Evolutionary conservation across 2,113 vertebrate species (phyloP).

Genomic region (Peromyscus californicus): DNA sequence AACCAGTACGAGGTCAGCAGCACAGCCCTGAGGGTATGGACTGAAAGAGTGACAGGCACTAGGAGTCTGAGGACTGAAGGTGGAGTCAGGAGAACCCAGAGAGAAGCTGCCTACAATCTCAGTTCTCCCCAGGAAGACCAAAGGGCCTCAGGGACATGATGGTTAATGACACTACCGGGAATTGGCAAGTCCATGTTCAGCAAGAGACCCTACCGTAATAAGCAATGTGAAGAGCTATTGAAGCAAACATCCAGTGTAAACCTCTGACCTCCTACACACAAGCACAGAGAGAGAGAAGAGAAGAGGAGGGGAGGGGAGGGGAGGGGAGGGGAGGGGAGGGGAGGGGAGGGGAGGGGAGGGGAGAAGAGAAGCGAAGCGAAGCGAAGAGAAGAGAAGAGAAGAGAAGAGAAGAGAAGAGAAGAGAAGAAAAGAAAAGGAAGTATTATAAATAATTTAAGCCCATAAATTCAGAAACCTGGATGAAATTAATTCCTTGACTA

Average conservation of each 20-base stretch:
- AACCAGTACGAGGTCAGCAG: not conserved
- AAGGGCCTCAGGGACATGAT: not conserved
- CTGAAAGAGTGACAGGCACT: not conserved
- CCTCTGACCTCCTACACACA: not conserved
- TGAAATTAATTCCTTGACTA: not conserved
- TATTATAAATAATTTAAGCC: slow-evolving; percentile 26
- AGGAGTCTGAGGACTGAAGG: no score
- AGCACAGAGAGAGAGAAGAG: rapidly evolving
- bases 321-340: rapidly evolving
- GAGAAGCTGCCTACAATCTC: not conserved
- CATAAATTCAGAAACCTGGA: slow-evolving; percentile 43
- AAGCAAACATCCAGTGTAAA: not conserved
- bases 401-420: no score
- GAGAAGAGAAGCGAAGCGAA: no score
- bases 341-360: no score
- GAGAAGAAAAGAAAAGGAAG: not conserved
- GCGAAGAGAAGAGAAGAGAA: no score
- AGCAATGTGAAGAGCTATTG: not conserved
- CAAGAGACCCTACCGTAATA: not conserved
- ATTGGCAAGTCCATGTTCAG: not conserved
- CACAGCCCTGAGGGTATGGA: not conserved
- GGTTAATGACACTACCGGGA: not conserved
- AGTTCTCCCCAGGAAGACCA: not conserved
- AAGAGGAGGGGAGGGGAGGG: no score
- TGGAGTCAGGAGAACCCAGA: not conserved